Evolutionary conservation across 1,140 invertebrate species (phyloP).

Genomic region (Cydia fagiglandana): DNA sequence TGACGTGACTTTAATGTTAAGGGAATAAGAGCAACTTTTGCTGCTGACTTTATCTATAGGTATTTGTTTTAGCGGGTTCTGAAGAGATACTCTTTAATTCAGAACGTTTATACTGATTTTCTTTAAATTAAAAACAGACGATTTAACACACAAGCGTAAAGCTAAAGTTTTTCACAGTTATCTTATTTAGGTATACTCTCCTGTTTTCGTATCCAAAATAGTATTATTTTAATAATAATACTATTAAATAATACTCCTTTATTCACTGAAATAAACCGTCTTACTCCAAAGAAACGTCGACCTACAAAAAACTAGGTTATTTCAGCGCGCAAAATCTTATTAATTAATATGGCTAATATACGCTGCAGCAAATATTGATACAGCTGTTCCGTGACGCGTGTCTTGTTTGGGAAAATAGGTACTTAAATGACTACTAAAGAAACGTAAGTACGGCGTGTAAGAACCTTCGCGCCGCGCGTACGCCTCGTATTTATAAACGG

Average conservation of each 20-base stretch:
- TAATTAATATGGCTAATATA: background rate
- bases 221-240: no score
- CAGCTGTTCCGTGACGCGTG: conserved; percentile 40
- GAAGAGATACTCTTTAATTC: no score
- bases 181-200: no score
- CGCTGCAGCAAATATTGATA: conserved; percentile 35
- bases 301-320: background rate
- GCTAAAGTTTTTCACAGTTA: no score
- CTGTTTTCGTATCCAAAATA: background rate
- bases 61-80: no score
- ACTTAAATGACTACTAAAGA: background rate
- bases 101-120: no score
- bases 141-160: no score
- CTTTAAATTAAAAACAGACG: no score
- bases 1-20: no score
- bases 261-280: background rate
- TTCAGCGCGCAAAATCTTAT: conserved; percentile 1
- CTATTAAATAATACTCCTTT: background rate
- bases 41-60: no score
- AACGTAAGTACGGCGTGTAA: background rate
- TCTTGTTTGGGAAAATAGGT: conserved; percentile 39
- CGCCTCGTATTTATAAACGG: background rate
- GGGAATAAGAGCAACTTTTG: no score
- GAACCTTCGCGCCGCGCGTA: background rate
- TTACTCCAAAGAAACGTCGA: background rate